Base-by-base conservation (phyloP, 1,140 invertebrate species). In the Lerema accius region DNA sequence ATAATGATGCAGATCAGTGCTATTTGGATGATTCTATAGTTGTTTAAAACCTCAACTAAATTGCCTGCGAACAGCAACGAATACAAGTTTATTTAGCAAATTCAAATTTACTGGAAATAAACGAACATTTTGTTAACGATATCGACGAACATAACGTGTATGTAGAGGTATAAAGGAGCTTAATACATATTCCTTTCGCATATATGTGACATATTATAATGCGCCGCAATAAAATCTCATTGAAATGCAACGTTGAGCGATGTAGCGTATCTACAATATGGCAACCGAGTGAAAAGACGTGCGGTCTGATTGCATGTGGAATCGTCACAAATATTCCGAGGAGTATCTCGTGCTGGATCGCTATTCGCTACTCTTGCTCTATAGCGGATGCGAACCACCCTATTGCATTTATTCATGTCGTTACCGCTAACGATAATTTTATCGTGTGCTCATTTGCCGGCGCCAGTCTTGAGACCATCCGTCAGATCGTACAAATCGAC, bases 351-450 rank as follows among this genome's bases (percentile, higher is more conserved):
- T 59, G 46, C 63, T 63, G 53, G 69, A 69, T 70, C 66, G 37
- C 66, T 63, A 67, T 70, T 63, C 74, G 78, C 61, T 61, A 62
- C 76, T 69, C 71, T 67, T 56, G 67, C 71, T 67, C 71, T 69
- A 59, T 56, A 76, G 70, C 71, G 73, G 63, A 56, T 76, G 71
- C 75, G 79, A 73, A 83, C 80, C 84, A 79, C 82, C 84, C 86
- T 90, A 84, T 83, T 91, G 89, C 90, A 91, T 91, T 91, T 91
- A 91, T 91, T 91, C 90, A 91, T 91, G 87, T 91, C 89, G 90
- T 91, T 91, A 91, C 87, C 84, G 87, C 87, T 91, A 91, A 91
- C 89, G 90, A 91, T 91, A 91, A 91, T 91, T 91, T 91, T 91
- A 91, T 91, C 87, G 89, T 87, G 87, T 90, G 89, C 90, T 91